Evolutionary conservation across 1,140 invertebrate genomes (phyloP), one percentile per base, ranked within the genome.

Genomic region (Macrotrachela quadricornifera): DNA sequence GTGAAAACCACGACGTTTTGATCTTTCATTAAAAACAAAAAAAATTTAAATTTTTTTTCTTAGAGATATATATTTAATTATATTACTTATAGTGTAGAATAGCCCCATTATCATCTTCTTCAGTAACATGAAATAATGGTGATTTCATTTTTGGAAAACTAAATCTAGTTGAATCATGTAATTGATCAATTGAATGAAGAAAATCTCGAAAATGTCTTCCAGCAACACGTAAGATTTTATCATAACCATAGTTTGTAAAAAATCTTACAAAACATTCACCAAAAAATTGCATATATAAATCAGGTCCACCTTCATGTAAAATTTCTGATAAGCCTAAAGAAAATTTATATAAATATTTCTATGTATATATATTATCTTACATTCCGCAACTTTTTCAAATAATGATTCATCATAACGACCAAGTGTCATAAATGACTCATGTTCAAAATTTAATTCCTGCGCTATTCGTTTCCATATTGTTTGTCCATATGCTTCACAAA

Each of bases 121-220:
- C 74, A 0, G 79, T 81, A 37, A 85, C 73, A 61, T 83, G 82
- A 78, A 88, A 86, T 18, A 82, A 83, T 0, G 83, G 83, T 56
- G 81, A 84, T 61, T 82, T 80, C 81, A 88, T 84, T 65, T 80
- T 79, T 0, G 83, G 83, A 65, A 85, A 86, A n/a, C 81, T 81
- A 61, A 83, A 84, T 55, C 82, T 73, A 77, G 86, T 85, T 57
- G 83, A 80, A 63, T 83, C 77, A 63, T 87, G 84, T 45, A 88
- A 81, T 62, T 84, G 86, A 65, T 88, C 83, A 30, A 88, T 82
- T 30, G 78, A 84, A 64, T 84, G 79, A 37, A 87, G 70, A 63
- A 88, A 87, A 58, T 86, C 83, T 54, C 80, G 80, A 62, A 85
- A 86, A 62, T 83, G 80, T 15, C 83, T 73, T 0, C 84, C 84